Conservation (phyloP, 2,888 invertebrate species). For the Hylaea fasciaria region DNA sequence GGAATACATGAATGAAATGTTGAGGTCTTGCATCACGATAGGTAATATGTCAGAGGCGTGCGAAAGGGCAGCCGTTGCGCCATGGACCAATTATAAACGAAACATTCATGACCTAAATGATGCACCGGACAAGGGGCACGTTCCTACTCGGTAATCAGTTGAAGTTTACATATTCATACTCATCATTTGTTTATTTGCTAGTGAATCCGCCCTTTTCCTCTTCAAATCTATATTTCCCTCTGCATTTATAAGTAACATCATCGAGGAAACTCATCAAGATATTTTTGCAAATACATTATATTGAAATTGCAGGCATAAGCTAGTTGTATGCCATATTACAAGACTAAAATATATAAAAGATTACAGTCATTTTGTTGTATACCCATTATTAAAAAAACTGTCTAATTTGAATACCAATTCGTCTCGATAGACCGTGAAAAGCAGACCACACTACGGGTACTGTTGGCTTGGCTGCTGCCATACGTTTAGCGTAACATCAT, state of each 20-base stretch:
- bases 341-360: background rate
- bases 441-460: conserved; percentile 2
- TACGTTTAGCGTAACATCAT: conserved; percentile 12
- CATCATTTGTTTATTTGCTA: too few species aligned
- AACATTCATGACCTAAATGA: conserved; percentile 42
- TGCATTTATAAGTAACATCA: too few species aligned
- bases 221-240: too few species aligned
- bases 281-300: too few species aligned
- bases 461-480: conserved; percentile 3
- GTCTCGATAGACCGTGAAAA: conserved; percentile 1
- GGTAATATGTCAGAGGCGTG: conserved; percentile 71
- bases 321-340: background rate
- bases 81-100: conserved; percentile 52
- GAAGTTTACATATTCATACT: background rate
- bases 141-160: background rate
- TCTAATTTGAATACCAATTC: conserved; percentile 13
- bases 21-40: conserved; percentile 57
- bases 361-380: background rate
- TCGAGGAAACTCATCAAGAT: too few species aligned
- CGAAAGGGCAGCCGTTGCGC: conserved; percentile 66
- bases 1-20: conserved; percentile 46
- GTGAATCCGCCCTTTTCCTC: too few species aligned
- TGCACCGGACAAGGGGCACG: conserved; percentile 20
- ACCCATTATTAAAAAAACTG: background rate
- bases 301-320: too few species aligned